A percentile compares a stretch with the other conserved stretches of the same genome.
Evolutionary conservation across 1,140 invertebrate genomes (phyloP).

Genomic region (Gonioctena quinquepunctata): DNA sequence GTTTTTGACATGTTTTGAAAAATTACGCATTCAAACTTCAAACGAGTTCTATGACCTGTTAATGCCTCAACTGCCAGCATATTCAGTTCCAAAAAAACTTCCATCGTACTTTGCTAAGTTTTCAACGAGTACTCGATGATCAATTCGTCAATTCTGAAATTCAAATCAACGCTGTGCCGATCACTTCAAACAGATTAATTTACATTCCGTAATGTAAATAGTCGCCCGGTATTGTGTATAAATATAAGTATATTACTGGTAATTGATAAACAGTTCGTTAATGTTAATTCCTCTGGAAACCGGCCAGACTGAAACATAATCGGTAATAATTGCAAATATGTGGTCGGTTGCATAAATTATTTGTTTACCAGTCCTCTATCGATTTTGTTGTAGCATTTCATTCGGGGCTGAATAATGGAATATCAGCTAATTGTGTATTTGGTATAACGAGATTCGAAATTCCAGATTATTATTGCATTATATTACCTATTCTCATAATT

Average conservation of each 20-base stretch:
- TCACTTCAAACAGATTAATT: neutral
- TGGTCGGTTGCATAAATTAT: neutral
- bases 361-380: neutral
- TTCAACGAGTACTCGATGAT: too few relatives aligned
- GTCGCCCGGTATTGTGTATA: neutral
- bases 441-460: too few relatives aligned
- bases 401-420: neutral
- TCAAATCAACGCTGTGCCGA: too few relatives aligned
- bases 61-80: too few relatives aligned
- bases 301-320: neutral
- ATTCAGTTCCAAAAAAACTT: too few relatives aligned
- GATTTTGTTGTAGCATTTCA: slow-evolving; percentile 8
- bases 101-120: too few relatives aligned
- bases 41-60: too few relatives aligned
- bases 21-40: too few relatives aligned
- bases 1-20: too few relatives aligned
- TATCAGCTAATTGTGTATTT: neutral
- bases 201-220: neutral
- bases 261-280: slow-evolving; percentile 3
- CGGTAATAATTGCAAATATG: slow-evolving; percentile 12
- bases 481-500: too few relatives aligned
- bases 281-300: neutral
- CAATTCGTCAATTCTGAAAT: too few relatives aligned
- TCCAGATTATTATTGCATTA: too few relatives aligned
- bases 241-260: neutral